These are phyloP conservation scores for Rhombomys opimus DNA, from an alignment of 2,113 vertebrate genomes.

Conservation along the genomic window DNA sequence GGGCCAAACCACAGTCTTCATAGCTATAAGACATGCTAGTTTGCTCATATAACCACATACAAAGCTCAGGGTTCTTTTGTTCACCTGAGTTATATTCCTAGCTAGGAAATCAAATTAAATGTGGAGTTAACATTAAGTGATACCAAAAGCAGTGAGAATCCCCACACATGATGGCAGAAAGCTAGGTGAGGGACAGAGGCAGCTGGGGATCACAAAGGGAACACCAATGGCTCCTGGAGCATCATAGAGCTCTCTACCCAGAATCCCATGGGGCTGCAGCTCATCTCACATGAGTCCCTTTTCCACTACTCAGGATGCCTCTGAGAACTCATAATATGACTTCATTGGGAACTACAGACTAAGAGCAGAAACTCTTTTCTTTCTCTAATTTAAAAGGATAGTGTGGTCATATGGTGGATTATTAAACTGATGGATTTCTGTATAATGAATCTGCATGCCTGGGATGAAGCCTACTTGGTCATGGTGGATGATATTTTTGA, in stretches of 20 bases:
- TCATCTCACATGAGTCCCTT: not conserved
- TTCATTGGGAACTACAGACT: not conserved
- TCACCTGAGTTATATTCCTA: not conserved
- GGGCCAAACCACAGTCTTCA: not conserved
- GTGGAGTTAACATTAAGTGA: slow-evolving; percentile 10
- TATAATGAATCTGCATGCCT: too few relatives aligned
- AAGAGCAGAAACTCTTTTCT: not conserved
- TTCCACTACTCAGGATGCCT: not conserved
- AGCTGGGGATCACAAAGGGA: not conserved
- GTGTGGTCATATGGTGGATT: too few relatives aligned
- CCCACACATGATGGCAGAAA: not conserved
- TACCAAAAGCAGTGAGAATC: not conserved
- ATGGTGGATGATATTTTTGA: too few relatives aligned
- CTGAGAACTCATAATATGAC: not conserved
- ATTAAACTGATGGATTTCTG: too few relatives aligned
- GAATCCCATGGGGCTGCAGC: not conserved
- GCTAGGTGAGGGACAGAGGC: not conserved
- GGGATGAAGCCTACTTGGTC: too few relatives aligned
- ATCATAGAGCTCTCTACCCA: not conserved
- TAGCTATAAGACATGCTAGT: not conserved
- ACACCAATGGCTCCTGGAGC: not conserved
- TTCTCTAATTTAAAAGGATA: slow-evolving; percentile 40
- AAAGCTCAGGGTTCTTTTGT: not conserved
- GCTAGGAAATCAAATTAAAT: not conserved
- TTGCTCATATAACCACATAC: slow-evolving; percentile 1